phyloP scores from a whole-genome alignment of 2,113 vertebrate genomes.

The human (Homo sapiens) region DNA sequence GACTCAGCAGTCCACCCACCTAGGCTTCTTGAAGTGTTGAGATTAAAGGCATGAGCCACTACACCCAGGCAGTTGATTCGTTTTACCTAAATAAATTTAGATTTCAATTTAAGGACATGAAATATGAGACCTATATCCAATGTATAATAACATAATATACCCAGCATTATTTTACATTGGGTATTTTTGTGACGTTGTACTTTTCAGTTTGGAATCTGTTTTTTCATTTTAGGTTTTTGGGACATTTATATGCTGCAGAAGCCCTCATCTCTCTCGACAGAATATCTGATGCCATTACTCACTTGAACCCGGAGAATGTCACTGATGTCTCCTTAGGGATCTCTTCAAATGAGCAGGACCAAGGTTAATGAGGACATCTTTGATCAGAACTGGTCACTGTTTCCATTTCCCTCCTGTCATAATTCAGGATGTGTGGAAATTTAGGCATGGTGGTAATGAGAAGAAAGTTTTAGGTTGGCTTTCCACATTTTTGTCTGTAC shows the following conservation, averaged over 20 bases:
- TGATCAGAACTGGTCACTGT: slow-evolving; percentile 67
- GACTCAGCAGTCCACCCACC: not conserved
- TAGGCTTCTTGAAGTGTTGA: not conserved
- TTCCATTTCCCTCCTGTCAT: slow-evolving; percentile 63
- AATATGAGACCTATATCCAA: not conserved
- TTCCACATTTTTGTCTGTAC: not conserved
- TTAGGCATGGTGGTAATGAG: slow-evolving; percentile 40
- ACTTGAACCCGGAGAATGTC: slow-evolving; percentile 98
- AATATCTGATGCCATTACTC: slow-evolving; percentile 97
- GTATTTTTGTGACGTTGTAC: not conserved
- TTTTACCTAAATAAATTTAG: slow-evolving; percentile 1
- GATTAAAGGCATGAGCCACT: not conserved
- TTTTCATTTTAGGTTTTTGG: slow-evolving; percentile 91
- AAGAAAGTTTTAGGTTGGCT: not conserved
- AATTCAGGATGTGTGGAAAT: slow-evolving; percentile 48
- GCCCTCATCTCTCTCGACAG: slow-evolving; percentile 98
- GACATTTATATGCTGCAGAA: slow-evolving; percentile 98
- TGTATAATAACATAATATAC: not conserved
- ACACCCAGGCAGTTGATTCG: not conserved
- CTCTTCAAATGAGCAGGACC: slow-evolving; percentile 95
- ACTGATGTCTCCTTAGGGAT: slow-evolving; percentile 96
- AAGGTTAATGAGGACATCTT: slow-evolving; percentile 88
- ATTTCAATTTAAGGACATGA: not conserved
- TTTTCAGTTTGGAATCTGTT: slow-evolving; percentile 37
- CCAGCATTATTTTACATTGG: not conserved